phyloP scores from a whole-genome alignment of 2,888 invertebrate species.

The Acheta domesticus region DNA sequence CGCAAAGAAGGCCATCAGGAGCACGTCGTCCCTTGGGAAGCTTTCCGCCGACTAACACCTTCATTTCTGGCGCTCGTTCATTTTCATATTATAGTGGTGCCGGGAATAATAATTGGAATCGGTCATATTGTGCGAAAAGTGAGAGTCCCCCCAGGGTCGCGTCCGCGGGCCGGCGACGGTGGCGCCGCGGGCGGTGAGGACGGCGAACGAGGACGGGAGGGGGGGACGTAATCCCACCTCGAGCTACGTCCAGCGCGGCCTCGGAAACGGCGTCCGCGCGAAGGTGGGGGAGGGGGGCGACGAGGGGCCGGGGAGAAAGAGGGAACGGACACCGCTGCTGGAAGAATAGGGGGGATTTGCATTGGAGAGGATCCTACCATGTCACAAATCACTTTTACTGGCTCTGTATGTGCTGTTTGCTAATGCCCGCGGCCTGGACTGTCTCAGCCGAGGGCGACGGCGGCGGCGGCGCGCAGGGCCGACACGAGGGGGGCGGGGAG shows the following conservation, averaged over 20 bases:
- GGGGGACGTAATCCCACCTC: not conserved
- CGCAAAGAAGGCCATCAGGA: not conserved
- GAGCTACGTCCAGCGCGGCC: not conserved
- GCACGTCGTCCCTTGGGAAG: not conserved
- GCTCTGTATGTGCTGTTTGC: conserved; percentile 40
- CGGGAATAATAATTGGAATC: conserved; percentile 48
- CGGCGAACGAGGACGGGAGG: conserved; percentile 3
- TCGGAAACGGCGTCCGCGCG: not conserved
- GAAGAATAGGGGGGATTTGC: conserved; percentile 20
- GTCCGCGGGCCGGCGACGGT: conserved; percentile 30
- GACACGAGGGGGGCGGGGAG: not conserved
- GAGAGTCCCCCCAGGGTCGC: conserved; percentile 41
- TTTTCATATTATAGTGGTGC: conserved; percentile 35
- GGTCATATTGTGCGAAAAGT: conserved; percentile 42
- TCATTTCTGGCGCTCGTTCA: conserved; percentile 32
- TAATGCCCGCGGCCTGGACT: conserved; percentile 41
- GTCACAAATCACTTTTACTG: conserved; percentile 52
- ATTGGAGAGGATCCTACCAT: conserved; percentile 29
- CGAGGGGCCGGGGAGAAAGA: conserved; percentile 46
- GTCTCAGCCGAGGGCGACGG: conserved; percentile 39
- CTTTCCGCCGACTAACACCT: conserved; percentile 23
- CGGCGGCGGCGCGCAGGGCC: not conserved
- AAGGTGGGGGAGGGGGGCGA: conserved; percentile 24
- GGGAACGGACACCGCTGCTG: conserved; percentile 46
- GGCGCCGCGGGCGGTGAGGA: not conserved